Conservation (phyloP, 2,797 vertebrate genomes). For the Dryobates pubescens region DNA sequence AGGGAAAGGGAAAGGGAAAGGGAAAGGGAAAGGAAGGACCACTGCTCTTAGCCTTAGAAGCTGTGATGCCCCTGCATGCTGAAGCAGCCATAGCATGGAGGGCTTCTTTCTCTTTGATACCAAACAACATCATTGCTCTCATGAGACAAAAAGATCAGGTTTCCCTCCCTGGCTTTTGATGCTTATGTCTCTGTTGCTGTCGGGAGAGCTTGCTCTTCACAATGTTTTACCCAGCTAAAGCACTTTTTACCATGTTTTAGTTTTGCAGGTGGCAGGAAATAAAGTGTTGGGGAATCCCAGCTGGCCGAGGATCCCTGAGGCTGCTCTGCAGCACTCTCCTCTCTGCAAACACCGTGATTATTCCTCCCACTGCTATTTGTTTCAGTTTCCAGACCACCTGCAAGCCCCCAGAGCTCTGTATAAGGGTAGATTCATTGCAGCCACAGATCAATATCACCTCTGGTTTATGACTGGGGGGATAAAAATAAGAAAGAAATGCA, state of each 20-base stretch:
- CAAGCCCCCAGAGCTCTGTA: neutral
- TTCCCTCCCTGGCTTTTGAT: neutral
- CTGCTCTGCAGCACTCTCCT: neutral
- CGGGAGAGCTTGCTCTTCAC: neutral
- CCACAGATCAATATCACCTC: neutral
- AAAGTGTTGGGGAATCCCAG: slow-evolving; percentile 21
- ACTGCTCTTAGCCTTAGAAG: neutral
- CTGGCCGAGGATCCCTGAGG: neutral
- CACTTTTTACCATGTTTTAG: neutral
- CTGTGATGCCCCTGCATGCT: neutral
- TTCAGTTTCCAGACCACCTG: slow-evolving; percentile 34
- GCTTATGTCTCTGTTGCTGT: neutral
- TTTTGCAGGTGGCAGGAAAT: slow-evolving; percentile 30
- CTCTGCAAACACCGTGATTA: slow-evolving; percentile 9
- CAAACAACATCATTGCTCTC: neutral
- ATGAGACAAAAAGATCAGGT: neutral
- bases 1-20: neutral
- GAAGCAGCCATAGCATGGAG: neutral
- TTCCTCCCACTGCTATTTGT: slow-evolving; percentile 43
- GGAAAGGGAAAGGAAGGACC: neutral
- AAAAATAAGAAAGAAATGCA: neutral
- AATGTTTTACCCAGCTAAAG: neutral
- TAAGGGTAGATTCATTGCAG: neutral
- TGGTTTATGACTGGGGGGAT: neutral
- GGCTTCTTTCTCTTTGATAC: neutral